Evolutionary conservation across 2,113 vertebrate genomes (phyloP), one percentile per base, ranked within the genome.

Genomic region (Scomber scombrus): DNA sequence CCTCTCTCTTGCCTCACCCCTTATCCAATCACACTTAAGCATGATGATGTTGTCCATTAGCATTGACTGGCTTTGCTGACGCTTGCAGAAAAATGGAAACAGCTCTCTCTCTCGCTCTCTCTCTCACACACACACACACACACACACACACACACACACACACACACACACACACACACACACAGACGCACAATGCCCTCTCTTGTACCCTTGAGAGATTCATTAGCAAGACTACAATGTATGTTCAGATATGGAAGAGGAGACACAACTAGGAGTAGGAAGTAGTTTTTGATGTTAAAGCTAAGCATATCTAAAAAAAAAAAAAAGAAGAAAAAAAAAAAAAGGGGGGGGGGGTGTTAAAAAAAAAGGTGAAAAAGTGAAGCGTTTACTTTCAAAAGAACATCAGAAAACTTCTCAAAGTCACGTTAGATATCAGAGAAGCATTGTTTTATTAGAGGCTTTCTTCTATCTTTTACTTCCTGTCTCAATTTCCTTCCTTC

Each of bases 1-100:
- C 16, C 45, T 3, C 49, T 45, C 56, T 56, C 55, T 13, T 43
- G 31, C 77, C 63, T 76, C 78, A 54, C 57, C 66, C 81, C 54
- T 85, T 80, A 89, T 85, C 88, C 89, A 92, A 92, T 92, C 89
- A 90, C 86, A 86, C 85, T 90, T 85, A 77, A 81, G 78, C 29
- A 16, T 74, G 69, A 75, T 81, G 88, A 83, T 86, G 75, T 54
- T 69, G 71, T 79, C 82, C 86, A 91, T 92, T 89, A 90, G 86
- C 86, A 89, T 68, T 71, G 86, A 88, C 76, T 66, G 62, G 72
- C 79, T 84, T 61, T 85, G 89, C 91, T 88, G 91, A 89, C 23
- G 76, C 64, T 55, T 70, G 88, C 89, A 92, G 75, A 82, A 90
- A 88, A 51, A 71, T n/a, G 51, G 56, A 19, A 43, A 40, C 21